A percentile compares a stretch with the other conserved stretches of the same genome.
These are phyloP conservation scores for Bacillus rossius DNA, from an alignment of 1,140 invertebrate genomes.

Conservation along the genomic window DNA sequence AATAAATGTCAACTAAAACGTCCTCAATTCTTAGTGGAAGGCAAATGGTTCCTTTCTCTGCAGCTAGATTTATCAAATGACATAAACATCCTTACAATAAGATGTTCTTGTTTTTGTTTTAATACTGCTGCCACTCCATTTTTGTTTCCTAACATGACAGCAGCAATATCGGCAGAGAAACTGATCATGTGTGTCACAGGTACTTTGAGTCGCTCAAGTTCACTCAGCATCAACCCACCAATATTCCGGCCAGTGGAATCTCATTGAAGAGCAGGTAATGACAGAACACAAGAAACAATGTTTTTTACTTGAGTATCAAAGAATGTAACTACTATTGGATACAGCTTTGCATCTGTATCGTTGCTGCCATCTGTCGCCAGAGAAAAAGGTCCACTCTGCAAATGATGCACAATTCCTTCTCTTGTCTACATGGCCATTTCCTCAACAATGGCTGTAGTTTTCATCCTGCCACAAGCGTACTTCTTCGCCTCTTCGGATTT, in stretches of 20 bases:
- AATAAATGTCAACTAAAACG: background rate
- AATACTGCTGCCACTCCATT: conserved; percentile 1
- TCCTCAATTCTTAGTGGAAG: background rate
- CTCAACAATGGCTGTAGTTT: background rate
- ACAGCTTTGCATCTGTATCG: background rate
- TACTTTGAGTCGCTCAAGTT: background rate
- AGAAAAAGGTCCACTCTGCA: background rate
- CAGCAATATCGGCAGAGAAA: background rate
- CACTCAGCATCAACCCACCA: background rate
- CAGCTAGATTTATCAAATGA: background rate
- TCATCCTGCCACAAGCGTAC: background rate
- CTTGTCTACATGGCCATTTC: background rate
- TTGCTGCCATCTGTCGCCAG: background rate
- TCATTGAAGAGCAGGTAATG: background rate
- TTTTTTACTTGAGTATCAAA: background rate
- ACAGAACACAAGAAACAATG: background rate
- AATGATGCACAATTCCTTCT: background rate
- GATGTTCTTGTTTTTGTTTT: background rate
- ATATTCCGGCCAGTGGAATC: background rate
- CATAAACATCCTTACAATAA: background rate
- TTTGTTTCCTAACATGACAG: background rate
- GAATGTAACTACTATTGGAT: background rate
- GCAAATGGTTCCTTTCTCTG: background rate
- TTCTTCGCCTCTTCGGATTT: background rate
- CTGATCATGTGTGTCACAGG: background rate